Base-by-base conservation (phyloP, 2,888 invertebrate genomes). In the Cenopis cana region DNA sequence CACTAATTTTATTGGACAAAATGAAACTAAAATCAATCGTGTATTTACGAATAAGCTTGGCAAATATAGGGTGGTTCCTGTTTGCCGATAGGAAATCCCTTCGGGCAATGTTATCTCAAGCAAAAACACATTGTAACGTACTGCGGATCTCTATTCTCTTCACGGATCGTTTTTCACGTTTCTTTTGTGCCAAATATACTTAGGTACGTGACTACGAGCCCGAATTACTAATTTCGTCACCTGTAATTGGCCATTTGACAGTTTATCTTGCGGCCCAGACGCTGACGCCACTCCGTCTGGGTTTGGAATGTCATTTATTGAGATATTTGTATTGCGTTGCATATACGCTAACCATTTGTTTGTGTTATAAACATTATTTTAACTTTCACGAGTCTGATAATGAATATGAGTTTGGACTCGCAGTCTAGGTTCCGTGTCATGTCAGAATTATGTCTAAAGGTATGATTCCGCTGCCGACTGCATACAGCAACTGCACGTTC, bases 301-400 rank as follows among this genome's bases (percentile, higher is more conserved):
- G 57, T 62, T 61, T 61, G 38, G 57, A 62, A 17, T 50, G 69
- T 50, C 64, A 50, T 64, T 64, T 69, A 69, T 64, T 69, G 62
- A 56, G 68, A 46, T 24, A 50, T 38, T 36, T 38, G 59, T 59
- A 36, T 59, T 46, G 46, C 18, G 8, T 2, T 2, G 4, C n/a
- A n/a, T n/a, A n/a, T n/a, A 14, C 54, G 24, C 5, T 29, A n/a
- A 24, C 50, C 59, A 38, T 50, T 50, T 57, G 11, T 41, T 12
- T 12, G 36, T 17, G 46, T 66, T 49, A 36, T n/a, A n/a, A n/a
- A 66, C 56, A 56, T 46, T 55, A 56, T 29, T 46, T 46, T 49
- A 67, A 24, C 50, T 67, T 57, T 36, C n/a, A 50, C 20, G 46
- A 54, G 14, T 60, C 41, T 3, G 41, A 41, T 5, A 5, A 5